Conservation (phyloP, 1,140 invertebrate species). For the Heterodera carotae region DNA sequence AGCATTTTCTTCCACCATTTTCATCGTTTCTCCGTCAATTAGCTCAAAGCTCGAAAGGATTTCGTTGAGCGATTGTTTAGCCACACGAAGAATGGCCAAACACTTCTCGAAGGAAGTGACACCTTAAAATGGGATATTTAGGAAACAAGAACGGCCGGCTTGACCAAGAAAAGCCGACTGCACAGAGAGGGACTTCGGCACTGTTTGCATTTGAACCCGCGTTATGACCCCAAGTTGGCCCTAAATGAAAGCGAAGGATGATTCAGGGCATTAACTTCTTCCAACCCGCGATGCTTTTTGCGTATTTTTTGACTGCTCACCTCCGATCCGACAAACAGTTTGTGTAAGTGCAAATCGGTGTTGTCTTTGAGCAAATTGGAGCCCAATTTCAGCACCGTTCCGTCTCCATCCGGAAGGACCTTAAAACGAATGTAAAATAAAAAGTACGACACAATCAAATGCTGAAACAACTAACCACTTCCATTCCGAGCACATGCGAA, state of each 20-base stretch:
- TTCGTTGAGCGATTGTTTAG: conserved; percentile 46
- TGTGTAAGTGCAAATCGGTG: conserved; percentile 71
- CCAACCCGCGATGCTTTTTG: too few relatives aligned
- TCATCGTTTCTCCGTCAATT: conserved; percentile 43
- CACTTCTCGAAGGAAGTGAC: conserved; percentile 47
- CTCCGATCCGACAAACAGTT: conserved; percentile 90
- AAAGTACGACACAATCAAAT: conserved; percentile 21
- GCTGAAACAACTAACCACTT: conserved; percentile 74
- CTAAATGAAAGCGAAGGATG: conserved; percentile 66
- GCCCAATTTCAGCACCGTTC: conserved; percentile 78
- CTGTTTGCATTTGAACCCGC: conserved; percentile 78
- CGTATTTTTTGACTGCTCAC: conserved; percentile 10
- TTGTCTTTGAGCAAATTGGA: conserved; percentile 78
- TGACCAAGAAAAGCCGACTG: conserved; percentile 40
- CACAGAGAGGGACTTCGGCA: conserved; percentile 36
- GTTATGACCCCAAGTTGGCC: conserved; percentile 92
- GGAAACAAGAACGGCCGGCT: too few relatives aligned
- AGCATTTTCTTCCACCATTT: conserved; percentile 41
- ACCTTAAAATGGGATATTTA: conserved; percentile 34
- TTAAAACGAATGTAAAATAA: conserved; percentile 60
- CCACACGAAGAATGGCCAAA: conserved; percentile 30
- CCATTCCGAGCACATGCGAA: conserved; percentile 85
- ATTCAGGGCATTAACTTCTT: too few relatives aligned
- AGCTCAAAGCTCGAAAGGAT: conserved; percentile 54
- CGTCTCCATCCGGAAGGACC: conserved; percentile 84